A percentile compares a stretch with the other conserved stretches of the same genome.
Conservation (phyloP, 1,140 invertebrate species). For the Cherax quadricarinatus region DNA sequence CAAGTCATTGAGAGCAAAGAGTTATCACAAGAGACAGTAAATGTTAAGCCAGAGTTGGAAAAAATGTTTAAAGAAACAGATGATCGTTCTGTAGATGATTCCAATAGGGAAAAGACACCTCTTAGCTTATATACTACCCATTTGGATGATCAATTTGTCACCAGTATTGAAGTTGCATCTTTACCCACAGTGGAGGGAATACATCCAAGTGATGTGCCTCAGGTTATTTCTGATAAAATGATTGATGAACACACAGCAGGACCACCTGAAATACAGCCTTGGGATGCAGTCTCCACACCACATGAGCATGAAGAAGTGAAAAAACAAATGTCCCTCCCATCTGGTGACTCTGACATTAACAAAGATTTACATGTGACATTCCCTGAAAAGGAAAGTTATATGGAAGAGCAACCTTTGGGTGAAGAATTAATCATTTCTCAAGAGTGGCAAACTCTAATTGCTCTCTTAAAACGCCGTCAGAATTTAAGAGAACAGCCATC, state of each 20-base stretch:
- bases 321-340: neutral
- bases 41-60: conserved; percentile 18
- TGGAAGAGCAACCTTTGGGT: conserved; percentile 18
- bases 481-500: conserved; percentile 35
- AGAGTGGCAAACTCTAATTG: conserved; percentile 55
- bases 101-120: neutral
- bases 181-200: neutral
- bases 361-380: neutral
- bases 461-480: conserved; percentile 48
- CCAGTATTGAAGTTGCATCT: conserved; percentile 19
- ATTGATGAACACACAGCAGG: conserved; percentile 65
- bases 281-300: conserved; percentile 6
- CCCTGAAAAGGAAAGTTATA: neutral
- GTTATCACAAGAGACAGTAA: neutral
- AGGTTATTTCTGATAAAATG: conserved; percentile 39
- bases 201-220: conserved; percentile 32
- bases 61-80: conserved; percentile 21
- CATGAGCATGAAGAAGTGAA: neutral
- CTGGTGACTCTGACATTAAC: neutral
- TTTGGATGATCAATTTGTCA: conserved; percentile 14
- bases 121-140: conserved; percentile 9
- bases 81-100: neutral
- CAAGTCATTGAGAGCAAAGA: neutral
- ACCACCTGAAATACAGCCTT: conserved; percentile 33
- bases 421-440: conserved; percentile 37